A percentile compares a stretch with the other conserved stretches of the same genome.
Conservation (phyloP, 2,797 vertebrate genomes). For the Eulemur coronatus region DNA sequence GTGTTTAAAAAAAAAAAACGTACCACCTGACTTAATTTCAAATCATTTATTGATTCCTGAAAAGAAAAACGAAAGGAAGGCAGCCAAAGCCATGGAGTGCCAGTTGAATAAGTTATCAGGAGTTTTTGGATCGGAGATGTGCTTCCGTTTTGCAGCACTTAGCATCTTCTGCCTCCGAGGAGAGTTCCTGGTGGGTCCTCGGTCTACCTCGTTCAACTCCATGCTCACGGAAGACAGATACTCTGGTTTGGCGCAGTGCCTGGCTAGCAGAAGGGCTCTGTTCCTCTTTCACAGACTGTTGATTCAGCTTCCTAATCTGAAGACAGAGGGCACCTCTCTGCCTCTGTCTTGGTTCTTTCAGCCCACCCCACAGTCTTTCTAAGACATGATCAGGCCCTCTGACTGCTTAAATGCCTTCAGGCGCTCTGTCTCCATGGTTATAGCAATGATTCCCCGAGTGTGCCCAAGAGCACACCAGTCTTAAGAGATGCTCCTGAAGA, state of each 20-base stretch:
- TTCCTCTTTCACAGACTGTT: background rate
- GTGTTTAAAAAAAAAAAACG: background rate
- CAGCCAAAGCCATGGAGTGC: background rate
- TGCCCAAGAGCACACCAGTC: background rate
- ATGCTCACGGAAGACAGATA: background rate
- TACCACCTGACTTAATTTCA: background rate
- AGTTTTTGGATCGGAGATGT: background rate
- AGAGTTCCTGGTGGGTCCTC: background rate
- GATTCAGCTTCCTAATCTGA: background rate
- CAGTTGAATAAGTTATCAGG: background rate
- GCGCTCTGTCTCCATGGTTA: background rate
- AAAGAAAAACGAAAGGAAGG: conserved; percentile 51
- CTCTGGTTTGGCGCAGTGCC: background rate
- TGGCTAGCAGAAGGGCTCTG: background rate
- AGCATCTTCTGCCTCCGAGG: background rate
- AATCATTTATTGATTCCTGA: conserved; percentile 46
- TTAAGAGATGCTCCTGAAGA: background rate
- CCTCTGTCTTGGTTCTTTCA: background rate
- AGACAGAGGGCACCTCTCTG: background rate
- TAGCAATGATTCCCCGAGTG: background rate
- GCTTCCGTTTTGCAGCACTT: background rate
- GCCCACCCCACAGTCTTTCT: background rate
- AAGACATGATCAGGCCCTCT: background rate
- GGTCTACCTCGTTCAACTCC: background rate
- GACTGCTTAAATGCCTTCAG: background rate